Evolutionary conservation across 2,888 invertebrate species (phyloP).

Genomic region (Magallana nippona): DNA sequence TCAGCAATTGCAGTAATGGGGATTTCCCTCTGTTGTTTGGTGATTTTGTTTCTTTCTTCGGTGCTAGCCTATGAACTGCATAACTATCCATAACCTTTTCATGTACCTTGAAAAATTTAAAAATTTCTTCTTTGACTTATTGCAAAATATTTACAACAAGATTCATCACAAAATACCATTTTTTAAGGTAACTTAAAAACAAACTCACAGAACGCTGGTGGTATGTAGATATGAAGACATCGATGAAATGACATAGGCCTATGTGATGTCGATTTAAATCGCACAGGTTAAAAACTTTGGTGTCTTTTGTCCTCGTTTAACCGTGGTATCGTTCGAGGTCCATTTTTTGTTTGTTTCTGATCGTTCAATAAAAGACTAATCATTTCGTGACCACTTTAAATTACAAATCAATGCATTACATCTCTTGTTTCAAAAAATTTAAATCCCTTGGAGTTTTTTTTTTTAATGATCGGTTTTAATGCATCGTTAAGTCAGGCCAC

Average conservation of each 20-base stretch:
- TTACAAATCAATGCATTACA: neutral
- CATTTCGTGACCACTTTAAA: neutral
- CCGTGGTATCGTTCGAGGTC: neutral
- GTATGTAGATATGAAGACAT: neutral
- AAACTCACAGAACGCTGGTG: neutral
- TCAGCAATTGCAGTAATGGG: neutral
- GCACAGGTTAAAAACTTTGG: neutral
- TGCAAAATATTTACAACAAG: too few relatives aligned
- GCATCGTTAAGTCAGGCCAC: neutral
- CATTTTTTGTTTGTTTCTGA: neutral
- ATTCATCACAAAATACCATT: too few relatives aligned
- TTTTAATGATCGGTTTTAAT: neutral
- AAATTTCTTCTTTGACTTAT: too few relatives aligned
- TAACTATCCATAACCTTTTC: neutral
- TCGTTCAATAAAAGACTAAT: neutral
- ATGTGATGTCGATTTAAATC: neutral
- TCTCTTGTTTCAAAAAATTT: constrained; percentile 10
- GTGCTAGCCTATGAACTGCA: constrained; percentile 1
- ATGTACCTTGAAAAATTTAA: too few relatives aligned
- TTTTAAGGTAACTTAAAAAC: too few relatives aligned
- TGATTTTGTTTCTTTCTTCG: neutral
- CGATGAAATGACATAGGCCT: neutral
- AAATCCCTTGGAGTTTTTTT: neutral
- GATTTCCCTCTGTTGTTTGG: neutral
- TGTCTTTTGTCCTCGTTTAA: neutral